Percentiles rank a stretch among this genome's conserved stretches.
phyloP scores from a whole-genome alignment of 2,888 invertebrate species.

The Octonoba sinensis region DNA sequence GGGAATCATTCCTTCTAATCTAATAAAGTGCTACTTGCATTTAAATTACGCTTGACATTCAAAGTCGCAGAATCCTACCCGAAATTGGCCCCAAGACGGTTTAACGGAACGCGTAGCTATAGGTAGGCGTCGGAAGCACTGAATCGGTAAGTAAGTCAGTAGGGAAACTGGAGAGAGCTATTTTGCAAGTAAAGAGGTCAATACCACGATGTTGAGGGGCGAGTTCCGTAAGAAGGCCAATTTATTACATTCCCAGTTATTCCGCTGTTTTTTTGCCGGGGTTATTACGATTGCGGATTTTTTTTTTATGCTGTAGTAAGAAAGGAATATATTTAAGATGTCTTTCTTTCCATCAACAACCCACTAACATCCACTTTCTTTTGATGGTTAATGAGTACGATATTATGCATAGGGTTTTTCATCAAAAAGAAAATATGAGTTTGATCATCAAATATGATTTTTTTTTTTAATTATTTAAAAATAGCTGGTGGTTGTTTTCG shows the following conservation, averaged over 20 bases:
- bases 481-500: too few relatives aligned
- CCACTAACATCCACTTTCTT: too few relatives aligned
- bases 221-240: slow-evolving; percentile 18
- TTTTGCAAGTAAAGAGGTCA: slow-evolving; percentile 37
- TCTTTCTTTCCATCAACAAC: too few relatives aligned
- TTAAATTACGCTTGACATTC: not conserved
- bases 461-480: too few relatives aligned
- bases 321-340: too few relatives aligned
- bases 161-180: slow-evolving; percentile 27
- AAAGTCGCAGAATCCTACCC: not conserved
- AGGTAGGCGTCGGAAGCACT: slow-evolving; percentile 11
- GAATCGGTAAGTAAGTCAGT: slow-evolving; percentile 48
- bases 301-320: too few relatives aligned
- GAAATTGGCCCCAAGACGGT: slow-evolving; percentile 12
- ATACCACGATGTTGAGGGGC: slow-evolving; percentile 15
- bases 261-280: slow-evolving; percentile 2
- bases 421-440: too few relatives aligned
- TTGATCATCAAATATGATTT: too few relatives aligned
- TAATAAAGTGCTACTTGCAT: too few relatives aligned
- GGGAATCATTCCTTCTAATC: too few relatives aligned
- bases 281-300: not conserved
- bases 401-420: too few relatives aligned
- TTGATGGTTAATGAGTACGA: too few relatives aligned
- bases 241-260: slow-evolving; percentile 2
- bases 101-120: slow-evolving; percentile 11